Evolutionary conservation across 2,888 invertebrate genomes (phyloP).

Genomic region (Drosophila siamana): DNA sequence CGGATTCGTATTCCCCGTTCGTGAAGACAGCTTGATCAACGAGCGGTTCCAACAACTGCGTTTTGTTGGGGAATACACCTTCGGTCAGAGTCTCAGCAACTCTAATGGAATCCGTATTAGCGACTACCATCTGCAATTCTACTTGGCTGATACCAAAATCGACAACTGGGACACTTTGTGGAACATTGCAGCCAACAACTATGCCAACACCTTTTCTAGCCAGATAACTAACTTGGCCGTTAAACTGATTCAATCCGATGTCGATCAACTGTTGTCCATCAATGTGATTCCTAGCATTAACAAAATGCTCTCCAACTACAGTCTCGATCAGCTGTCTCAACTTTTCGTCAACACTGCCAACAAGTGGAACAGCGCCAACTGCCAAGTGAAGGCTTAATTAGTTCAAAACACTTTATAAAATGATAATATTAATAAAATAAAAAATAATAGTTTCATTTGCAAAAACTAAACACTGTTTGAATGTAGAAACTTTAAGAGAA

Average conservation of each 20-base stretch:
- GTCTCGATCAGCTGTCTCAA: conserved; percentile 49
- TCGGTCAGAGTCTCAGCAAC: conserved; percentile 41
- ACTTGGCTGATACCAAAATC: conserved; percentile 56
- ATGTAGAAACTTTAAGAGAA: no score
- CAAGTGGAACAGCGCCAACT: conserved; percentile 41
- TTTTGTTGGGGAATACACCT: conserved; percentile 54
- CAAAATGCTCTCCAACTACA: conserved; percentile 26
- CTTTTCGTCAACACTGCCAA: conserved; percentile 27
- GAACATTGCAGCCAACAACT: conserved; percentile 69
- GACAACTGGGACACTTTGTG: conserved; percentile 67
- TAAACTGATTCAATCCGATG: conserved; percentile 58
- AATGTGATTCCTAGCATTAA: conserved; percentile 49
- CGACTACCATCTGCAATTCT: conserved; percentile 61
- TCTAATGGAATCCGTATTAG: conserved; percentile 59
- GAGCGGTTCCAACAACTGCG: conserved; percentile 62
- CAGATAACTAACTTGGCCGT: conserved; percentile 41
- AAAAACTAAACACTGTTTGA: no score
- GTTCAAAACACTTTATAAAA: neutral
- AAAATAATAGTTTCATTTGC: neutral
- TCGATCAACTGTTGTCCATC: conserved; percentile 30
- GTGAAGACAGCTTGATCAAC: conserved; percentile 57
- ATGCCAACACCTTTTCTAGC: conserved; percentile 48
- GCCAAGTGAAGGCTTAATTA: conserved; percentile 34
- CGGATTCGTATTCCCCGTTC: conserved; percentile 47
- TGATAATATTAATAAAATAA: no score